Base-by-base conservation (phyloP, 2,888 invertebrate genomes). In the Pheosia gnoma region DNA sequence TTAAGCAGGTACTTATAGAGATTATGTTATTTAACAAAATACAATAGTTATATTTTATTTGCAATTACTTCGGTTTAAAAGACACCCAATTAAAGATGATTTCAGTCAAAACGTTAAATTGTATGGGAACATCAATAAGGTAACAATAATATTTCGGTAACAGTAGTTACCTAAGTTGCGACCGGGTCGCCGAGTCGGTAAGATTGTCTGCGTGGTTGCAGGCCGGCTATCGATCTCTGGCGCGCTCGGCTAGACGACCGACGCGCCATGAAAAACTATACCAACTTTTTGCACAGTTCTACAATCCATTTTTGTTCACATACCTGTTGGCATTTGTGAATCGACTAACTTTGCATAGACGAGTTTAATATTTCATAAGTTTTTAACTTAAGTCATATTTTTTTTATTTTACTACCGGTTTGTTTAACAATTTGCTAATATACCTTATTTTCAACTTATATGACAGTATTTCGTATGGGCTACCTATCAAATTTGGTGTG, bases 201-300 rank as follows among this genome's bases (percentile, higher is more conserved):
- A 76, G 76, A 75, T 76, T 70, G 68, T 79, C 79, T 82, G 74
- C 75, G 77, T 79, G 80, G 72, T 68, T 85, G 85, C 83, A 83
- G 82, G 76, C 67, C 65, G 62, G 74, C 72, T 88, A 92, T 91
- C 87, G 92, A 92, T 90, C 87, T 81, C 75, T 68, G 70, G 80
- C 72, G 81, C 77, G 80, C 72, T 81, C 77, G 74, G 83, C 88
- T 80, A 90, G 90, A 89, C 91, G 81, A 66, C 55, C 39, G 61
- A 70, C 65, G 89, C 86, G 89, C 80, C 87, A 80, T 84, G 86
- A 88, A 91, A 90, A 90, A 89, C 89, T 88, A 88, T 86, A 81
- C 83, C 25, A 25, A 25, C 25, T 25, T 25, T 25, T 25, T 25
- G 25, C 25, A 25, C 25, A 25, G 25, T 25, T 25, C 25, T 2